Evolutionary conservation across 1,140 invertebrate genomes (phyloP), one percentile per base, ranked within the genome.

Genomic region (Eumaeus atala): DNA sequence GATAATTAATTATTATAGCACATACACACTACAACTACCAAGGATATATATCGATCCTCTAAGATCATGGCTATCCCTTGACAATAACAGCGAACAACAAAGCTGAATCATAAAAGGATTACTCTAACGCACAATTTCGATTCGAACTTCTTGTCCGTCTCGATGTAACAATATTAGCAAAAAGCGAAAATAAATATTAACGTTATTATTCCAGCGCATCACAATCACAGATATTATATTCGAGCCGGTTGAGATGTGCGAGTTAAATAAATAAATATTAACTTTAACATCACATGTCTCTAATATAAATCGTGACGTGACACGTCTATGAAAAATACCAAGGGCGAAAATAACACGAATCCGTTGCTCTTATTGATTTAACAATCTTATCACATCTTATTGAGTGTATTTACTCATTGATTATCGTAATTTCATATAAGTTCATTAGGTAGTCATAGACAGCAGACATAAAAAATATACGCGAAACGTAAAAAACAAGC

Each of bases 251-350:
- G n/a, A 16, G 16, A 9, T 35, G 14, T 34, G 16, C 33, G n/a
- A 16, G 9, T 34, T 34, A 14, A 35, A n/a, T n/a, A n/a, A 35
- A 50, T 50, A 12, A 74, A 65, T 72, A 73, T 77, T 70, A 75
- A 55, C 55, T 67, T 49, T 70, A 62, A 72, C 64, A 65, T 16
- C 47, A 59, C 36, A 42, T 28, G 56, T 49, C 48, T 48, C 17
- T 57, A 55, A 50, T 44, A 50, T 16, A 42, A 57, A 48, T 59
- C 44, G 56, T 61, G 55, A 14, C 38, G 8, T 50, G 52, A 52
- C 16, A n/a, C n/a, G 28, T 12, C 12, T 34, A 40, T 61, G 53
- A 56, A 49, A 52, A n/a, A n/a, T 48, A 51, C 52, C 42, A 49
- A 48, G 11, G 21, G 28, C 33, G 42, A 48, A 21, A 14, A 16